Evolutionary conservation across 30 jellyfish, hydroid and myxozoan genomes (phyloP), one percentile per base, ranked within the genome.

Genomic region (Cassiopea xamachana): DNA sequence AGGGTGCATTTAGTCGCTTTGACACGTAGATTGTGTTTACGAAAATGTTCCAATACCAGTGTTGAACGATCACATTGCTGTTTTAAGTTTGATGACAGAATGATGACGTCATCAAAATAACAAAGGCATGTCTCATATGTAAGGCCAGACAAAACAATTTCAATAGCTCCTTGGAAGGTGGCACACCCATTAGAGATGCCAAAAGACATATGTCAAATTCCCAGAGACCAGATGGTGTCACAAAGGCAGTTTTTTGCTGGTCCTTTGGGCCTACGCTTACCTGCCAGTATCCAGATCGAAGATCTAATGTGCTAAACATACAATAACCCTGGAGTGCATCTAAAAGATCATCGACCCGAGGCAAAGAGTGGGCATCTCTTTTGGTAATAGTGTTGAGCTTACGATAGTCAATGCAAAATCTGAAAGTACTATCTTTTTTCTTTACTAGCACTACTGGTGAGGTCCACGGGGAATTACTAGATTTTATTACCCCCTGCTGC

Each of bases 91-190:
- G 45, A 44, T 39, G 89, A 80, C 49, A 78, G 83, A 7, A 75
- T 45, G 48, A 76, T 83, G 55, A 84, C 81, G 67, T 85, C 95
- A 92, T 92, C 92, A 79, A 92, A 86, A 79, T 92, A 92, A 45
- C 83, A 87, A 0, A 92, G 81, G 45, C 89, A 86, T 2, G 89
- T 80, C 17, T 69, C 90, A 71, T 69, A 86, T 69, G 92, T 77
- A 1, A 67, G 86, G 39, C 95, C 92, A 1, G 96, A 79, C 70
- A 92, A 82, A n/a, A n/a, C n/a, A n/a, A 77, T 79, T 43, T 86
- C 95, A 69, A 92, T 92, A 47, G 92, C 88, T 39, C 96, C 71
- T 44, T 85, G 89, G 60, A 92, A 92, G 73, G 95, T 92, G 77
- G 95, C 92, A 8, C 77, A 83, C 5, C 87, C 98, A 46, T 72